A percentile compares a stretch with the other conserved stretches of the same genome.
phyloP scores from a whole-genome alignment of 1,140 invertebrate species.

The Cecropterus lyciades region DNA sequence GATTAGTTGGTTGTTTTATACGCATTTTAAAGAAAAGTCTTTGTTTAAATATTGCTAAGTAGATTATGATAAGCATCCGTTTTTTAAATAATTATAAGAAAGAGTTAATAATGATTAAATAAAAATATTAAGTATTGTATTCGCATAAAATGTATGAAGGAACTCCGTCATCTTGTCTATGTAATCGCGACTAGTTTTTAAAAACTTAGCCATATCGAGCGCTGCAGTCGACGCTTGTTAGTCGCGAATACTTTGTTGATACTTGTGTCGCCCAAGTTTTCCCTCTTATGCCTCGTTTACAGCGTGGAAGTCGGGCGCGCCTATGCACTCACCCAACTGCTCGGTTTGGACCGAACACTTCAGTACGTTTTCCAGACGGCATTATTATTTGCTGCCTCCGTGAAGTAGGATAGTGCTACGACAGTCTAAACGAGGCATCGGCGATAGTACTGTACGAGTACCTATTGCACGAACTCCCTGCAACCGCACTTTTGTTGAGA shows the following conservation, averaged over 20 bases:
- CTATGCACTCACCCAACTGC: conserved; percentile 20
- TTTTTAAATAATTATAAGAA: too few relatives aligned
- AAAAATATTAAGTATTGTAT: not conserved
- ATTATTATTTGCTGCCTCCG: conserved; percentile 17
- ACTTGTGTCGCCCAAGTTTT: conserved; percentile 36
- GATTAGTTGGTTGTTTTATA: conserved; percentile 16
- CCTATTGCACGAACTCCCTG: conserved; percentile 31
- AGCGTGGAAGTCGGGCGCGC: conserved; percentile 10
- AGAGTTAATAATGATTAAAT: too few relatives aligned
- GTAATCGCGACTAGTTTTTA: conserved; percentile 29
- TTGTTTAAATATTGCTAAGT: not conserved
- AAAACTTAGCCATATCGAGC: conserved; percentile 36
- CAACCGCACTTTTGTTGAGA: conserved; percentile 26
- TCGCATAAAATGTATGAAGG: conserved; percentile 13
- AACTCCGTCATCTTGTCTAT: conserved; percentile 19
- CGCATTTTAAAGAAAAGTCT: not conserved
- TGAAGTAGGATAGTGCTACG: conserved; percentile 18
- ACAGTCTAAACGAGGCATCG: conserved; percentile 20
- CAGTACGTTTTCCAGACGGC: conserved; percentile 17
- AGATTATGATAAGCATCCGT: too few relatives aligned
- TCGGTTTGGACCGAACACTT: conserved; percentile 15
- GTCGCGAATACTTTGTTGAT: conserved; percentile 36
- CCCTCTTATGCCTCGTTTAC: conserved; percentile 34
- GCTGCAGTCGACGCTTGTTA: conserved; percentile 37
- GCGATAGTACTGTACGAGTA: conserved; percentile 25